A percentile compares a stretch with the other conserved stretches of the same genome.
Conservation (phyloP, 2,797 vertebrate species). For the Periparus ater region DNA sequence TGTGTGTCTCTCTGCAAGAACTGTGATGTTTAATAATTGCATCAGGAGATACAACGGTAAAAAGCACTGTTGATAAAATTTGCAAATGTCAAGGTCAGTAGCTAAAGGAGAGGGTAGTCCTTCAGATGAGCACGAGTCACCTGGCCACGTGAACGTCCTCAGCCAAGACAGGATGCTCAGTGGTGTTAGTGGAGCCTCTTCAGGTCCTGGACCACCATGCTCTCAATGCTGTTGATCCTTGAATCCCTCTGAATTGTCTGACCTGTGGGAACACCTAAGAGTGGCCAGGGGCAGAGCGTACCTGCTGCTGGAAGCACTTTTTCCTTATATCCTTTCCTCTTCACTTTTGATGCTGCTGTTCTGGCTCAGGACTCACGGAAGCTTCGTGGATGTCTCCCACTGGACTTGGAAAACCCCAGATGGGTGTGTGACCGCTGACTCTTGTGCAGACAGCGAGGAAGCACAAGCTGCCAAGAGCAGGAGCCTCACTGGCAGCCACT, state of each 20-base stretch:
- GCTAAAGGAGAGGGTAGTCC: neutral
- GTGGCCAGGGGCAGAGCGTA: neutral
- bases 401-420: rapidly evolving
- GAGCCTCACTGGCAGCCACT: neutral
- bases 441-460: neutral
- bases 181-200: neutral
- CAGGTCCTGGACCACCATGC: neutral
- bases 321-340: neutral
- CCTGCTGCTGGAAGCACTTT: neutral
- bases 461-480: neutral
- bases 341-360: neutral
- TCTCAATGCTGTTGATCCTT: neutral
- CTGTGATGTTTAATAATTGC: neutral
- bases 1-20: neutral
- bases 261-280: neutral
- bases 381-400: neutral
- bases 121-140: neutral
- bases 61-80: neutral
- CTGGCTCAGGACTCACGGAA: neutral
- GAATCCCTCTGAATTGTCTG: neutral
- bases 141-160: neutral
- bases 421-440: neutral
- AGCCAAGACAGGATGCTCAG: neutral
- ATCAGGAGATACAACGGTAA: neutral
- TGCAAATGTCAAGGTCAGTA: neutral